A percentile compares a stretch with the other conserved stretches of the same genome.
phyloP scores from a whole-genome alignment of 2,113 vertebrate species.

The Pachyramphus minor region DNA sequence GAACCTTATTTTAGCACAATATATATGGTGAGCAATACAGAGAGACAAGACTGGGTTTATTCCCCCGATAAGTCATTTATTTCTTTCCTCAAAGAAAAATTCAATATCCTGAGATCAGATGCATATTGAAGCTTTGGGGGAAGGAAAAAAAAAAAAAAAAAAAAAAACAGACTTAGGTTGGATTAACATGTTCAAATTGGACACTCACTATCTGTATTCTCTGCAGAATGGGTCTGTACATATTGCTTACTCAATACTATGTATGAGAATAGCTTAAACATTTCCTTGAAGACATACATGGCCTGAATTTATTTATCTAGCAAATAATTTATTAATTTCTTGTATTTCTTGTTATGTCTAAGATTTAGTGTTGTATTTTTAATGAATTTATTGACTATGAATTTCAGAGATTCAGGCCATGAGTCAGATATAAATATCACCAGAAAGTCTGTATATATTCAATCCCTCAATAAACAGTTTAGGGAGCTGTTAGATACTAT shows the following conservation, averaged over 20 bases:
- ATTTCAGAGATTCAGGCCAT: not conserved
- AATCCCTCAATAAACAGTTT: not conserved
- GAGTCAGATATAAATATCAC: not conserved
- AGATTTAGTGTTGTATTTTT: not conserved
- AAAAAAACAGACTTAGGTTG: slow-evolving; percentile 6
- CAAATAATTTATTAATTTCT: slow-evolving; percentile 33
- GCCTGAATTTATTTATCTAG: not conserved
- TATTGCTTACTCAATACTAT: not conserved
- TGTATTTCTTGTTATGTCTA: not conserved
- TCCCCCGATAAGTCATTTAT: slow-evolving; percentile 80
- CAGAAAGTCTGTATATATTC: not conserved
- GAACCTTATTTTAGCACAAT: slow-evolving; percentile 70
- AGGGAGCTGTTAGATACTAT: not conserved
- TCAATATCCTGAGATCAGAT: slow-evolving; percentile 80
- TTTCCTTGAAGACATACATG: not conserved
- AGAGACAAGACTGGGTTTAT: slow-evolving; percentile 66
- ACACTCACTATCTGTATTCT: slow-evolving; percentile 21
- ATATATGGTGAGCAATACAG: slow-evolving; percentile 54
- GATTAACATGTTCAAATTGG: slow-evolving; percentile 67
- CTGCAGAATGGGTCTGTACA: not conserved
- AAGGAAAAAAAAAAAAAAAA: not conserved
- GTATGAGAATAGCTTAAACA: not conserved
- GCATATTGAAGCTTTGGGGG: slow-evolving; percentile 69
- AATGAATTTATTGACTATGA: not conserved
- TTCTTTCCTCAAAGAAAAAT: slow-evolving; percentile 79